Conservation (phyloP, 2,797 vertebrate genomes). For the Myotis myotis region DNA sequence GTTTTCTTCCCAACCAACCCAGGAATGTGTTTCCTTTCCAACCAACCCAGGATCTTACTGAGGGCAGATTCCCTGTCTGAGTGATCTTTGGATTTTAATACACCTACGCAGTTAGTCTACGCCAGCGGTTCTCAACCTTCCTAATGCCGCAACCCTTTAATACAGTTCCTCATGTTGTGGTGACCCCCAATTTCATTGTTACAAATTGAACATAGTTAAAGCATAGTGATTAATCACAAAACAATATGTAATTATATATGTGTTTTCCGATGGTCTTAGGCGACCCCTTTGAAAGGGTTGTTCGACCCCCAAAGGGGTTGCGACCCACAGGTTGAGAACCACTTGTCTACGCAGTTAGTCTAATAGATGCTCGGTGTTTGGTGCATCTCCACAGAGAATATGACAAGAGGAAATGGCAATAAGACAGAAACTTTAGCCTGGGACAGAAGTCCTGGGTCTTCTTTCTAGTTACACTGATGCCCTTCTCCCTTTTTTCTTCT, state of each 20-base stretch:
- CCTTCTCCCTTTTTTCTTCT: not conserved
- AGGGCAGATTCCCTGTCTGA: not conserved
- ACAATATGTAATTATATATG: too few species aligned
- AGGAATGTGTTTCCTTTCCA: not conserved
- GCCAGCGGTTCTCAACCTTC: too few species aligned
- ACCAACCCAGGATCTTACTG: not conserved
- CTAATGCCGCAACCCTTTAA: too few species aligned
- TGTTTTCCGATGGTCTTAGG: too few species aligned
- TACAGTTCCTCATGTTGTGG: too few species aligned
- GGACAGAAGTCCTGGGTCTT: not conserved
- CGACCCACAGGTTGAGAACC: too few species aligned
- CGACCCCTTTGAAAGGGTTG: too few species aligned
- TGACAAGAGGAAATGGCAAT: not conserved
- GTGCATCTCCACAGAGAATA: not conserved
- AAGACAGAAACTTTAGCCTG: not conserved
- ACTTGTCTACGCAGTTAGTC: not conserved
- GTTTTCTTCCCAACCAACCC: not conserved
- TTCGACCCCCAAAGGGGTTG: too few species aligned
- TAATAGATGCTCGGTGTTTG: not conserved
- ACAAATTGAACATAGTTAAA: too few species aligned
- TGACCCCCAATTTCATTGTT: too few species aligned
- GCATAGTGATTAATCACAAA: too few species aligned
- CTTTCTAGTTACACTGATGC: slow-evolving; percentile 3
- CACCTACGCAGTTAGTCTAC: not conserved
- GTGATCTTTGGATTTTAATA: not conserved